Conservation (phyloP, 2,888 invertebrate species). For the Entomobrya multifasciata region DNA sequence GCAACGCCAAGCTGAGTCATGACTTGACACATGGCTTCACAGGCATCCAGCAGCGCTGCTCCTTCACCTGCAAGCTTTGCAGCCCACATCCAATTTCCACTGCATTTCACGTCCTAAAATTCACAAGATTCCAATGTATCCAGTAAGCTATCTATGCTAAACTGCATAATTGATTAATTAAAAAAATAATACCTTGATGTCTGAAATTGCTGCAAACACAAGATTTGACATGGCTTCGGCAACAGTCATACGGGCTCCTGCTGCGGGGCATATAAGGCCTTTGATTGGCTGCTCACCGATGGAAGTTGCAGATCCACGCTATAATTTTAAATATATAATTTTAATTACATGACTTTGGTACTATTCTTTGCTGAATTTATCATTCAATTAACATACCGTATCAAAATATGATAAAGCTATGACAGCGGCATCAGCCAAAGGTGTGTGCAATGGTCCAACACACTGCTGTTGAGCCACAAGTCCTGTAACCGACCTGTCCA, state of each 20-base stretch:
- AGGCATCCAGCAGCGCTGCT: conserved; percentile 92
- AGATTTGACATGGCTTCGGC: conserved; percentile 97
- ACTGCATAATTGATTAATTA: no score
- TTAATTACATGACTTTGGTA: no score
- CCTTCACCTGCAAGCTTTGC: conserved; percentile 97
- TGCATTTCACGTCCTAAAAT: conserved; percentile 95
- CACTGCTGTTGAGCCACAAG: conserved; percentile 98
- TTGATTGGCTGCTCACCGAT: conserved; percentile 99
- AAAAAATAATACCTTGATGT: conserved; percentile 82
- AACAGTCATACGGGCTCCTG: conserved; percentile 96
- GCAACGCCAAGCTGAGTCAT: conserved; percentile 93
- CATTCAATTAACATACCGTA: conserved; percentile 82
- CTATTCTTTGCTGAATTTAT: no score
- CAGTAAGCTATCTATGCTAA: not conserved
- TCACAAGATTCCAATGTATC: no score
- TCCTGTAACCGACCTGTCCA: conserved; percentile 96
- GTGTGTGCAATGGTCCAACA: conserved; percentile 97
- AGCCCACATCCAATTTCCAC: conserved; percentile 99
- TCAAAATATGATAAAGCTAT: conserved; percentile 92
- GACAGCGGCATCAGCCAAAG: conserved; percentile 96
- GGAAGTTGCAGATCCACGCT: conserved; percentile 94
- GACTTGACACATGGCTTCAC: conserved; percentile 91
- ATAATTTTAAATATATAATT: conserved; percentile 57
- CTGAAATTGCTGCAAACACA: conserved; percentile 86
- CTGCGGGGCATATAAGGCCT: conserved; percentile 90